Evolutionary conservation across 2,888 invertebrate genomes (phyloP).

Genomic region (Cheilosia vulpina): DNA sequence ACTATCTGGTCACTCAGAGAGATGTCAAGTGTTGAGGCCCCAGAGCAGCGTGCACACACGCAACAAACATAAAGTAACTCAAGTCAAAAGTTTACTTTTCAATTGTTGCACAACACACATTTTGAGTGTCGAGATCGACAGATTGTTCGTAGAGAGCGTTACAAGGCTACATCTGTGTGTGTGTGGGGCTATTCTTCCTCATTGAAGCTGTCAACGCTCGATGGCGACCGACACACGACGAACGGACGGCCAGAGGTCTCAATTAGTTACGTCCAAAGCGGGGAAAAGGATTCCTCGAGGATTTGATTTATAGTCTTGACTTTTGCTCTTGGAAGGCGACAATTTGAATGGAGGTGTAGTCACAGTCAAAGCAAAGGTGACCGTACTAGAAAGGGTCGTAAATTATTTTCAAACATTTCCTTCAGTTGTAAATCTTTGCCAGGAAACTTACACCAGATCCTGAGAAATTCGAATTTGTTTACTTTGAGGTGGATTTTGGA

Average conservation of each 20-base stretch:
- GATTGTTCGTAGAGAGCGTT: not conserved
- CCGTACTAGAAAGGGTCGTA: constrained; percentile 13
- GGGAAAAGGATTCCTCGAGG: constrained; percentile 27
- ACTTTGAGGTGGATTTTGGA: not conserved
- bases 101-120: constrained; percentile 55
- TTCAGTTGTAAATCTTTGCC: too few relatives aligned
- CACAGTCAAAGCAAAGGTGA: not conserved
- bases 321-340: constrained; percentile 51
- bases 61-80: constrained; percentile 34
- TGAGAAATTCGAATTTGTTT: not conserved
- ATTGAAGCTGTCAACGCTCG: constrained; percentile 46
- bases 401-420: constrained; percentile 20
- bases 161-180: constrained; percentile 10
- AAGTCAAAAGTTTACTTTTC: constrained; percentile 56
- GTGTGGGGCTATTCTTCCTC: constrained; percentile 16
- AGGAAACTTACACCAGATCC: constrained; percentile 21
- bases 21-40: constrained; percentile 67
- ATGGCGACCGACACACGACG: not conserved
- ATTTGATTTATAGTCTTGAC: constrained; percentile 63
- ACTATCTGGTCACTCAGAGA: constrained; percentile 46
- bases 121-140: not conserved
- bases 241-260: constrained; percentile 45
- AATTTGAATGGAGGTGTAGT: not conserved
- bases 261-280: constrained; percentile 52
- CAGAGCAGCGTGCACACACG: constrained; percentile 25